Conservation (phyloP, 2,113 vertebrate species). For the Eulemur rufifrons region DNA sequence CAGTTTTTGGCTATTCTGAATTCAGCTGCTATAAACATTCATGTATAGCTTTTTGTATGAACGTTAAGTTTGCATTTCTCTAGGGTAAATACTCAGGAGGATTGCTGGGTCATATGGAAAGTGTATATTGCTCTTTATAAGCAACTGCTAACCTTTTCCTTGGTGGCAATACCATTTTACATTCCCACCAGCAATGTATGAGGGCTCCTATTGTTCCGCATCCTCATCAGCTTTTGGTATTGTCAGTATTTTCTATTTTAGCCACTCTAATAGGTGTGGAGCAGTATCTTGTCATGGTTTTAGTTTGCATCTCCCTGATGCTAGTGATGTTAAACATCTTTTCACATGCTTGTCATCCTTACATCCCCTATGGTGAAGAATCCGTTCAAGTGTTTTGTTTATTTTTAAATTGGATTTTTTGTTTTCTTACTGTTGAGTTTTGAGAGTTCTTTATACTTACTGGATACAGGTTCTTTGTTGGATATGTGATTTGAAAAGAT, state of each 20-base stretch:
- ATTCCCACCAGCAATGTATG: neutral
- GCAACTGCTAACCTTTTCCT: neutral
- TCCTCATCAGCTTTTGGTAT: neutral
- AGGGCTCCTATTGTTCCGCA: neutral
- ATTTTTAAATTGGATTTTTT: slow-evolving; percentile 6
- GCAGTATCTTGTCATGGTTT: neutral
- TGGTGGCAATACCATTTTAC: neutral
- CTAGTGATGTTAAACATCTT: neutral
- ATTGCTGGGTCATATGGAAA: neutral
- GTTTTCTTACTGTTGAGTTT: neutral
- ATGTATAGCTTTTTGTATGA: neutral
- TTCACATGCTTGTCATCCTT: neutral
- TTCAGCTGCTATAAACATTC: slow-evolving; percentile 18
- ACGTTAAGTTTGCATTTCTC: neutral
- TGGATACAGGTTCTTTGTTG: neutral
- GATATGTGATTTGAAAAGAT: slow-evolving; percentile 18
- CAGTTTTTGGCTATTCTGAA: neutral
- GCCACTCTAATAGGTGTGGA: neutral
- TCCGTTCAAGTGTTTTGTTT: neutral
- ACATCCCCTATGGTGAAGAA: neutral
- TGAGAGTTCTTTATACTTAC: slow-evolving; percentile 9
- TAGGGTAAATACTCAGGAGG: neutral
- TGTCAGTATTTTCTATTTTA: neutral
- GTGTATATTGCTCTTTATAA: neutral
- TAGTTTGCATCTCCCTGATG: neutral